Percentiles rank a stretch among this genome's conserved stretches.
Evolutionary conservation across 2,797 vertebrate species (phyloP).

Genomic region (Enteromius argenteus): DNA sequence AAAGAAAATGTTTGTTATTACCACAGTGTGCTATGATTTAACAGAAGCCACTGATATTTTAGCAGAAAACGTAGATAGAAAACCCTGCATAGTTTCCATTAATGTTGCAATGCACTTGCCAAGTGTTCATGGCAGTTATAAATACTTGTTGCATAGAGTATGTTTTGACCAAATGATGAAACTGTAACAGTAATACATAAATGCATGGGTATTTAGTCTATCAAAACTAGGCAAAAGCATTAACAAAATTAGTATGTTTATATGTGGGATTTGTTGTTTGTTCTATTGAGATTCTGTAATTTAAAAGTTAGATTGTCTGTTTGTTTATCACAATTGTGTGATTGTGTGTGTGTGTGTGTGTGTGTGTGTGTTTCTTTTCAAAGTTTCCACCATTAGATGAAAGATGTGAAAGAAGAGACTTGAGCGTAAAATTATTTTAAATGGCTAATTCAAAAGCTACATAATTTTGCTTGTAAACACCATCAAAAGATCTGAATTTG

Average conservation of each 20-base stretch:
- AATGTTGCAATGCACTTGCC: neutral
- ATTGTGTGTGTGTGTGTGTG: neutral
- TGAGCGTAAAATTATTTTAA: neutral
- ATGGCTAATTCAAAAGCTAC: constrained; percentile 14
- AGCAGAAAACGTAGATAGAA: neutral
- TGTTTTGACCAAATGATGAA: constrained; percentile 54
- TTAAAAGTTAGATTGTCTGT: neutral
- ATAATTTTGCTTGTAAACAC: constrained; percentile 36
- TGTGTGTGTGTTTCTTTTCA: neutral
- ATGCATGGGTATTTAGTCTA: neutral
- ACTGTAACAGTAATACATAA: neutral
- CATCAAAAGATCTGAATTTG: constrained; percentile 45
- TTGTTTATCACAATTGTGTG: neutral
- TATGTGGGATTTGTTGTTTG: neutral
- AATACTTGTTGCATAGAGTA: constrained; percentile 63
- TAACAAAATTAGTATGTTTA: neutral
- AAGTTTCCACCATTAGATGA: constrained; percentile 1
- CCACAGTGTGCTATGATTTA: neutral
- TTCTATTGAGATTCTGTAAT: neutral
- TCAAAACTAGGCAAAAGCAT: neutral
- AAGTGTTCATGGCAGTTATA: constrained; percentile 63
- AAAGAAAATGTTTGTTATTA: neutral
- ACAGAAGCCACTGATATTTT: neutral
- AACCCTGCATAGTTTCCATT: neutral
- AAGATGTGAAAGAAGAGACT: neutral